Base-by-base conservation (phyloP, 2,113 vertebrate genomes). In the Patagioenas fasciata region DNA sequence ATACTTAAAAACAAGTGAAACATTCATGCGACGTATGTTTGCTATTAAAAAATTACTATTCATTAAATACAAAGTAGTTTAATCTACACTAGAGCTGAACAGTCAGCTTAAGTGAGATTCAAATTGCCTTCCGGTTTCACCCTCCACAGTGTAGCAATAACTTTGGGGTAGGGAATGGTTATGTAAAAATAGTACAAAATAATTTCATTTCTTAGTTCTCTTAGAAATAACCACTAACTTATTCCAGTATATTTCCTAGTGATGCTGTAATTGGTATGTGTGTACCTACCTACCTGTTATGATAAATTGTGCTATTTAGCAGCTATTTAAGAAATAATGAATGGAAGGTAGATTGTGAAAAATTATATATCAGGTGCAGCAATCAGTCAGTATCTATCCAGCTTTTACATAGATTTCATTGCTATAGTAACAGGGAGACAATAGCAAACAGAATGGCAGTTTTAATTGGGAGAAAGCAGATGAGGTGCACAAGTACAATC, bases 11-110 rank as follows among this genome's bases (percentile, higher is more conserved):
- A 57, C 60, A 83, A 90, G 21, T 42, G 93, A 95, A 96, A 78
- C 86, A 40, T 96, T 92, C 38, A 42, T 54, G 88, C 89, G 91
- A 95, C 96, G 64, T 65, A 93, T 95, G 91, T 80, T 97, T 97
- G 91, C 50, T 89, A 15, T 96, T 96, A 94, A 87, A 90, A 89
- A 44, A 94, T 60, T 78, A 91, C 77, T 64, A 62, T 71, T 89
- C 94, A 92, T 95, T 95, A 96, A 96, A 91, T 61, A 38, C 47
- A 44, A 89, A 93, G 40, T 40, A 88, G 5, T 44, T 78, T 69
- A 83, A 87, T 78, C 53, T 88, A 57, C 73, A 75, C 42, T 54
- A 80, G 80, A 93, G 53, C 19, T 90, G 69, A 79, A 60, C 13
- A 28, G 13, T 85, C 56, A 62, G 20, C 42, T 77, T 64, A 23